Evolutionary conservation across 2,113 vertebrate species (phyloP).

Genomic region (Crypturellus undulatus): DNA sequence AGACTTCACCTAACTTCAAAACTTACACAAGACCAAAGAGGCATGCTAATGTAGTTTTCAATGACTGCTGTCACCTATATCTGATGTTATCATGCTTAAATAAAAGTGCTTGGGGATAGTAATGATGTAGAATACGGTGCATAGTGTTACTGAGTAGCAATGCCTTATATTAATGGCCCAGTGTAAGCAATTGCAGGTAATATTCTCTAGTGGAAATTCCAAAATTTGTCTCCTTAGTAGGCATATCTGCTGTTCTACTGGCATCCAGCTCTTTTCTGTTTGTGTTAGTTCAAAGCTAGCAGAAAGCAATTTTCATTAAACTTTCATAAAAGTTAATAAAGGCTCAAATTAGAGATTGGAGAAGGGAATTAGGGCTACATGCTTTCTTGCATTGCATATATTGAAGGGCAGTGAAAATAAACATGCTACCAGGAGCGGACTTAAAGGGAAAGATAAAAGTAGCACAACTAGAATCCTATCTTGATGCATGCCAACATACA

Average conservation of each 20-base stretch:
- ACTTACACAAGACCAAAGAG: neutral
- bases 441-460: neutral
- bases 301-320: conserved; percentile 50
- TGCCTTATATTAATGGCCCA: neutral
- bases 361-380: conserved; percentile 14
- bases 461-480: neutral
- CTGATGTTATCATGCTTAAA: neutral
- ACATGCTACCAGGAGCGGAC: neutral
- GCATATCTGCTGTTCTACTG: accelerated
- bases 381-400: neutral
- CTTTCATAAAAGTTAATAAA: conserved; percentile 54
- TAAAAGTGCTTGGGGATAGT: neutral
- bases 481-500: neutral
- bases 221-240: neutral
- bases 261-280: neutral
- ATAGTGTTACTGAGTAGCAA: neutral
- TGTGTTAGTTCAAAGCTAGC: neutral
- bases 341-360: conserved; percentile 42
- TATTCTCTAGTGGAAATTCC: conserved; percentile 1
- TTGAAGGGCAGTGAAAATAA: neutral
- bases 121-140: neutral
- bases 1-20: conserved; percentile 47
- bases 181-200: neutral
- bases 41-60: conserved; percentile 7
- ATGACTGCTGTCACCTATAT: neutral